Evolutionary conservation across 1,140 invertebrate genomes (phyloP).

Genomic region (Elysia chlorotica): DNA sequence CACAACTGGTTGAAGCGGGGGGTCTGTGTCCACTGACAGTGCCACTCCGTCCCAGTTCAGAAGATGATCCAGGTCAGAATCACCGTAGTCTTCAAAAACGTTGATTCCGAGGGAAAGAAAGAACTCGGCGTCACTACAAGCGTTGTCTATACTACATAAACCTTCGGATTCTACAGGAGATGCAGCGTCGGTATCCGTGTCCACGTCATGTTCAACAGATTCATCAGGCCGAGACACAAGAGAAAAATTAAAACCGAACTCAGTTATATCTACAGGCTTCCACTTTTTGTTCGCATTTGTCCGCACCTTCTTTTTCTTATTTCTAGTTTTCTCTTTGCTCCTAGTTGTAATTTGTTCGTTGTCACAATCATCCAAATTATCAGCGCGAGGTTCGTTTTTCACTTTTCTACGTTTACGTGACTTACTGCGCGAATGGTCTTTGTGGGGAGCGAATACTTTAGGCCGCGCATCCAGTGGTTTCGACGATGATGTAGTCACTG

Average conservation of each 20-base stretch:
- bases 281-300: constrained; percentile 45
- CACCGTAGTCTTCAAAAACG: neutral
- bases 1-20: too few species aligned
- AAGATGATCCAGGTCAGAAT: neutral
- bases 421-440: too few species aligned
- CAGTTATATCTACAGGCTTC: constrained; percentile 28
- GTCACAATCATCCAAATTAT: neutral
- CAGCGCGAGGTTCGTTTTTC: neutral
- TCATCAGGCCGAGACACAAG: constrained; percentile 36
- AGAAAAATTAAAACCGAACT: constrained; percentile 42
- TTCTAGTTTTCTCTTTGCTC: neutral
- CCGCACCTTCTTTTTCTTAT: constrained; percentile 19
- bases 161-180: constrained; percentile 8
- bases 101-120: neutral
- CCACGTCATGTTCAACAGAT: constrained; percentile 19
- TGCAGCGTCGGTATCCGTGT: constrained; percentile 22
- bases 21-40: neutral
- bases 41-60: neutral
- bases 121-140: neutral
- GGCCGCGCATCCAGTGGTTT: neutral
- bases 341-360: neutral
- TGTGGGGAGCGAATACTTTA: neutral
- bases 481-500: too few species aligned
- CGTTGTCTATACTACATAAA: neutral
- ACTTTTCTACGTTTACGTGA: neutral